A percentile compares a stretch with the other conserved stretches of the same genome.
Conservation (phyloP, 2,797 vertebrate genomes). For the Galaxias olidus region DNA sequence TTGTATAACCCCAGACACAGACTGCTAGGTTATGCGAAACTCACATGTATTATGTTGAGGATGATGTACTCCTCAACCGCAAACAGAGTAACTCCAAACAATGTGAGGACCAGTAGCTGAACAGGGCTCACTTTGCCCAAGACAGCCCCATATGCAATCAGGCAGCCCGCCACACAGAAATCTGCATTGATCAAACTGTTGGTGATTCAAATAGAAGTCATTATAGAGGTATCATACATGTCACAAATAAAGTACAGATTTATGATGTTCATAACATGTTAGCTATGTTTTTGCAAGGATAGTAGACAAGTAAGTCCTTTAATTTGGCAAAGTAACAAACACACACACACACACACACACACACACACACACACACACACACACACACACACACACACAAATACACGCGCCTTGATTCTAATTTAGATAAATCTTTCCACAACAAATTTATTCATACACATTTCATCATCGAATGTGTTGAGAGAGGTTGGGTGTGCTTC, state of each 20-base stretch:
- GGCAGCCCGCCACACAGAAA: conserved; percentile 92
- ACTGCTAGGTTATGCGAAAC: conserved; percentile 31
- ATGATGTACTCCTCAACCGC: conserved; percentile 92
- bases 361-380: too few relatives aligned
- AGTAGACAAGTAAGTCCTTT: too few relatives aligned
- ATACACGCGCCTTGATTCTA: too few relatives aligned
- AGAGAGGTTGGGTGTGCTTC: not conserved
- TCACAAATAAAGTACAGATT: too few relatives aligned
- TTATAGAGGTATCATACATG: too few relatives aligned
- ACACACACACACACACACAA: too few relatives aligned
- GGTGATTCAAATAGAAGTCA: not conserved
- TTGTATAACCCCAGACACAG: too few relatives aligned
- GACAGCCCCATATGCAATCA: conserved; percentile 92
- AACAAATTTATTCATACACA: not conserved
- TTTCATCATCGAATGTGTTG: conserved; percentile 7
- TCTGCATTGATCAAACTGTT: conserved; percentile 94
- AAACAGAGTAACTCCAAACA: conserved; percentile 92
- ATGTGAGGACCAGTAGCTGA: conserved; percentile 89
- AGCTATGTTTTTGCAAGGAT: not conserved
- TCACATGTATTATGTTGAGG: conserved; percentile 84
- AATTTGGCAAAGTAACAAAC: not conserved
- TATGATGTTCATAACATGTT: not conserved
- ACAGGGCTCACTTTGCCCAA: conserved; percentile 94
- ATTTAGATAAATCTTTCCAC: too few relatives aligned
- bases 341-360: not conserved